phyloP scores from a whole-genome alignment of 2,113 vertebrate species.

The Onychorhynchus coronatus region DNA sequence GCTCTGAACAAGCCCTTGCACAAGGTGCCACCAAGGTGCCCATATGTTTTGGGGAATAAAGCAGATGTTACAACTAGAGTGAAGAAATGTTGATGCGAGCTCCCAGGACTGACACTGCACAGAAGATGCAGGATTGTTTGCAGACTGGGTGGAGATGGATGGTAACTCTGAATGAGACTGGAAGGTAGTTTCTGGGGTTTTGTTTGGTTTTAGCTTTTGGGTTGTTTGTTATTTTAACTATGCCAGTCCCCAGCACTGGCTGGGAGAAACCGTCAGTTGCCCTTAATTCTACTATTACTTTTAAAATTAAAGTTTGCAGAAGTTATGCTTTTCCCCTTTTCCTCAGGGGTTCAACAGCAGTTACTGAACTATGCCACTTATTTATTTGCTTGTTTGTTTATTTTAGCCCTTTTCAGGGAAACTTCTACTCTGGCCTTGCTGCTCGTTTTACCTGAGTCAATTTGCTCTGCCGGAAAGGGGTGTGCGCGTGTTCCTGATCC shows the following conservation, averaged over 20 bases:
- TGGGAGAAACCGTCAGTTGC: background rate
- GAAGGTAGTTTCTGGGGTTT: background rate
- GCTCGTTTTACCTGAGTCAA: conserved; percentile 83
- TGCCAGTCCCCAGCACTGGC: background rate
- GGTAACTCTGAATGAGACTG: background rate
- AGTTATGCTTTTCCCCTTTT: background rate
- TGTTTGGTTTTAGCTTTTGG: background rate
- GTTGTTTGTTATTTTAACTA: background rate
- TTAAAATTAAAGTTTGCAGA: background rate
- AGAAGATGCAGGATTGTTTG: background rate
- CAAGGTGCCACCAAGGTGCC: background rate
- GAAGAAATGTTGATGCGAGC: background rate
- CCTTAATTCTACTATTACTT: background rate
- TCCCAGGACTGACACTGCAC: background rate
- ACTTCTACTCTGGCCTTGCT: background rate
- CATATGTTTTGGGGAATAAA: background rate
- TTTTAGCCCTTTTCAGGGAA: background rate
- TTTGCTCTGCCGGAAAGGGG: conserved; percentile 93
- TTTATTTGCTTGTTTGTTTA: background rate
- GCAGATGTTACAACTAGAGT: background rate
- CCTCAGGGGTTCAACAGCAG: background rate
- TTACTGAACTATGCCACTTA: background rate
- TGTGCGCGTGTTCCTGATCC: conserved; percentile 86
- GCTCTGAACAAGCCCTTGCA: background rate
- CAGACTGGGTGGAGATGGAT: background rate